Evolutionary conservation across 2,797 vertebrate species (phyloP).

Genomic region (Numenius phaeopus): DNA sequence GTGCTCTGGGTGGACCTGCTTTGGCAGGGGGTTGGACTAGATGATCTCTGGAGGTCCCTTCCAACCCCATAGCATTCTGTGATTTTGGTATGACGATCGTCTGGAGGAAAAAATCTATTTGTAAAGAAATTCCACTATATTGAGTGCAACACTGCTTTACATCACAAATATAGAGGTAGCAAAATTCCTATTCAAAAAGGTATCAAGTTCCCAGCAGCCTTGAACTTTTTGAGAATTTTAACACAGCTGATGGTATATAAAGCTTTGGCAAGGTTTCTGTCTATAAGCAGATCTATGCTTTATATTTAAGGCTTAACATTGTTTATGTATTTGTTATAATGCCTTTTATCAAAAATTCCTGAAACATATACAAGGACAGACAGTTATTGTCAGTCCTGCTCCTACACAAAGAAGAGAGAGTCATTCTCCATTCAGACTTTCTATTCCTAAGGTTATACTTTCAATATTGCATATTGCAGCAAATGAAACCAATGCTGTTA

Average conservation of each 20-base stretch:
- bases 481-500: background rate
- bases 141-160: background rate
- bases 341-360: background rate
- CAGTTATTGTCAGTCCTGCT: background rate
- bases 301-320: background rate
- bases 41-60: no score
- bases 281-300: background rate
- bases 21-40: no score
- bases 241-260: background rate
- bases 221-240: background rate
- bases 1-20: no score
- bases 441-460: background rate
- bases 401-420: background rate
- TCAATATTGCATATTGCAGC: background rate
- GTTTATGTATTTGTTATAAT: background rate
- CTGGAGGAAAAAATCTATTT: background rate
- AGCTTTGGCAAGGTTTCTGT: background rate
- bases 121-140: background rate
- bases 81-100: accelerated
- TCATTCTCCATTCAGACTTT: background rate
- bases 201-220: background rate
- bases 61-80: no score
- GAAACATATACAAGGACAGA: background rate
- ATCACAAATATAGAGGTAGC: background rate
- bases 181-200: background rate